Base-by-base conservation (phyloP, 2,113 vertebrate species). In the Oreochromis aureus region DNA sequence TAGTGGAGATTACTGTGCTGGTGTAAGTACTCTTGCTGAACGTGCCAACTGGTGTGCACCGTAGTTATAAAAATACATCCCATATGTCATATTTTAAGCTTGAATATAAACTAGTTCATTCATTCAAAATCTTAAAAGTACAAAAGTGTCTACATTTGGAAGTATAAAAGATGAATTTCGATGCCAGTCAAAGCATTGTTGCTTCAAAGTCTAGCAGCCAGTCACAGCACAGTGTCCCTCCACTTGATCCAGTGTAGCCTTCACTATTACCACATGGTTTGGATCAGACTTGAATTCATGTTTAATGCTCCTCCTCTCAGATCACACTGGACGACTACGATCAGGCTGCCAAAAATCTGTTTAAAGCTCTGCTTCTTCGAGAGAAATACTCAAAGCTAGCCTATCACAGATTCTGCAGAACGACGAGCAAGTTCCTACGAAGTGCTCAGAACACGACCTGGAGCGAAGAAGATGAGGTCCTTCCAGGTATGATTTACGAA, bases 301-400 rank as follows among this genome's bases (percentile, higher is more conserved):
- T 80, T 10, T 81, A 16, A 15, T 89, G 58, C 41, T 39, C 24
- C 24, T 91, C 83, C 69, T 53, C 93, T 66, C 94, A 99, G 99
- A 97, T 99, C 91, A 98, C 98, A 5, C 96, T 99, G 82, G 98
- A 99, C 89, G 98, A 99, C 94, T 99, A 99, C 27, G 98, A 99
- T 80, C 98, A 98, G 89, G 98, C 98, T 5, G 97, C 98, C 71
- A 98, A 96, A 88, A 97, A 97, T 89, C 96, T 99, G 71, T 96
- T 97, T 53, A 99, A 98, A 83, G 98, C 98, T 83, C 95, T 99
- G 58, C 95, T 97, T 76, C 97, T 99, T 89, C 96, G 98, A 63
- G 98, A 99, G 91, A 99, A 99, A 89, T 99, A 99, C 80, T 97
- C 97, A 0, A 97, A 97, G 4, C 96, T 99, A 6, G 98, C 98